phyloP scores from a whole-genome alignment of 2,888 invertebrate genomes.

The Bugulina stolonifera region DNA sequence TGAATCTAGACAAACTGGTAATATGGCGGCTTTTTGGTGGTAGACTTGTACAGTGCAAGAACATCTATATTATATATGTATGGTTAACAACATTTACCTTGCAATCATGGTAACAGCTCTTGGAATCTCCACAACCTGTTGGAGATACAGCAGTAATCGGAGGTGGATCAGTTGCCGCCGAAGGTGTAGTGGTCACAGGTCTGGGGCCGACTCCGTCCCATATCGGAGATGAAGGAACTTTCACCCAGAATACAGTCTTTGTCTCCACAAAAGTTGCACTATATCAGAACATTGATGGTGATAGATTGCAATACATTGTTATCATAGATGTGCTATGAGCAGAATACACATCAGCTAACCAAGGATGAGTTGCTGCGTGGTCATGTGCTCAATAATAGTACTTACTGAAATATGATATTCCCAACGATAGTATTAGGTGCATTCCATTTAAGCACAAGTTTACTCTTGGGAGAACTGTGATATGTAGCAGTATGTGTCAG shows the following conservation, averaged over 20 bases:
- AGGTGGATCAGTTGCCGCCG: background rate
- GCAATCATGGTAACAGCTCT: constrained; percentile 33
- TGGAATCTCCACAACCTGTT: constrained; percentile 29
- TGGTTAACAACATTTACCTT: constrained; percentile 16
- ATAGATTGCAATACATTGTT: too few species aligned
- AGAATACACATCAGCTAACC: too few species aligned
- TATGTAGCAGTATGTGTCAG: background rate
- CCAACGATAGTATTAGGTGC: constrained; percentile 25
- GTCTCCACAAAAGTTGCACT: constrained; percentile 13
- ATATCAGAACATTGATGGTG: too few species aligned
- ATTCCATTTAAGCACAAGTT: constrained; percentile 26
- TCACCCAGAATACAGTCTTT: background rate
- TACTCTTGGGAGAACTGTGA: background rate
- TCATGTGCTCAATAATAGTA: too few species aligned
- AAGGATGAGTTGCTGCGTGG: too few species aligned
- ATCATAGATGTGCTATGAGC: too few species aligned
- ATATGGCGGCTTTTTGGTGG: too few species aligned
- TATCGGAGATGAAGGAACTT: background rate
- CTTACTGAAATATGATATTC: constrained; percentile 28
- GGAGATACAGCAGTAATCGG: background rate
- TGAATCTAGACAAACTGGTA: too few species aligned
- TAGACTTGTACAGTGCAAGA: too few species aligned
- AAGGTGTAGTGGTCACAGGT: background rate
- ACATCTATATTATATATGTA: too few species aligned
- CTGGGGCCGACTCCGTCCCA: constrained; percentile 2